Evolutionary conservation across 2,888 invertebrate genomes (phyloP), one percentile per base, ranked within the genome.

Genomic region (Oscheius sp.): DNA sequence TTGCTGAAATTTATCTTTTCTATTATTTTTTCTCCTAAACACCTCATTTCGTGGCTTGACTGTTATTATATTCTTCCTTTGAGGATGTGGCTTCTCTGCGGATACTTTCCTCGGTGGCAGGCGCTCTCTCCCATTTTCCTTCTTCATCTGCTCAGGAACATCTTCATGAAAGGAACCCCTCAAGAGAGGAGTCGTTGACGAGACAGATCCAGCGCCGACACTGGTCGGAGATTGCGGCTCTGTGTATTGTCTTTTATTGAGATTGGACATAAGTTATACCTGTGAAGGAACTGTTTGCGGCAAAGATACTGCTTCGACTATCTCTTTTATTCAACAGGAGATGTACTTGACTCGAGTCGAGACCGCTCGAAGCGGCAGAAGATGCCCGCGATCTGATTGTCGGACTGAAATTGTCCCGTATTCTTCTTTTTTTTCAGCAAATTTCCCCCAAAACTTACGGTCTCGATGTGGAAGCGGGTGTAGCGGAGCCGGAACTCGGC

Each of bases 331-430:
- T 80, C 35, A 80, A 64, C n/a, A 80, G 41, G 1, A 73, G 56
- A 59, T 80, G 76, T 21, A 80, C 76, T 53, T 80, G 80, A 29
- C 53, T 59, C 18, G 45, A 75, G 61, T 80, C 80, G 0, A 80
- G 72, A 0, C 77, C 80, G 23, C 71, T 63, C 12, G 71, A 71
- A 27, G 71, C 71, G 12, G 71, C 71, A 12, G 71, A 71, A n/a
- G 71, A 71, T 18, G 71, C 71, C 16, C 71, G 45, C 3, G 71
- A 71, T 7, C 71, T 59, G 12, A 71, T 43, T 18, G 71, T 46
- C 3, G 53, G 71, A 23, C 71, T 71, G 52, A 63, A 71, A 71
- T 18, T 1, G 41, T n/a, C 21, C 13, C 49, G 49, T 49, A 13
- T 49, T 49, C 16, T 6, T 9, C 9, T 3, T 3, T 3, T 7